phyloP scores from a whole-genome alignment of 1,140 invertebrate genomes.

The Ceratosolen solmsi region DNA sequence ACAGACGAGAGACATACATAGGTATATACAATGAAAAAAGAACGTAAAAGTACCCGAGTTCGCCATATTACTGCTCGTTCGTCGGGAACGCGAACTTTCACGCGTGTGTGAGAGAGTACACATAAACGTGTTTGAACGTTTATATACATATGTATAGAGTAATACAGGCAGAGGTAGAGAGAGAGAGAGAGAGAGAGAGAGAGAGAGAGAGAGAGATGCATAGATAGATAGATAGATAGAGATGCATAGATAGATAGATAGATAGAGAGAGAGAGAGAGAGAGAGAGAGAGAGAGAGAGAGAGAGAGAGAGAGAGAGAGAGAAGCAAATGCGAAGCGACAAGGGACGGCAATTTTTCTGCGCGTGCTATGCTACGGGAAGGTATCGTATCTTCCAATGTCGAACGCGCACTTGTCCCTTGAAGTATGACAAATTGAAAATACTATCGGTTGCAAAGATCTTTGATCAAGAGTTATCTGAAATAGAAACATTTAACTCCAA shows the following conservation, averaged over 20 bases:
- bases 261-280: background rate
- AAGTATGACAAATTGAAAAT: slow-evolving; percentile 63
- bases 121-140: background rate
- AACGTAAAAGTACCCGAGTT: slow-evolving; percentile 3
- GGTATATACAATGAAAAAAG: background rate
- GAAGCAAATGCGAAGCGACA: slow-evolving; percentile 23
- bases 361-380: background rate
- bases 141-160: background rate
- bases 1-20: slow-evolving; percentile 15
- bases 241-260: background rate
- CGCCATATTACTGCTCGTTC: slow-evolving; percentile 23
- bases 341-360: slow-evolving; percentile 26
- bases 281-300: background rate
- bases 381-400: background rate
- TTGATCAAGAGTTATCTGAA: slow-evolving; percentile 18
- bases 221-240: background rate
- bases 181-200: background rate
- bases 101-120: background rate
- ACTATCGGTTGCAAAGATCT: slow-evolving; percentile 21
- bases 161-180: background rate
- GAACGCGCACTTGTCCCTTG: slow-evolving; percentile 57
- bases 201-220: background rate
- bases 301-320: background rate
- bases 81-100: slow-evolving; percentile 23
- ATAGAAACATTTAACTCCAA: background rate